These are phyloP conservation scores for Protobothrops flavoviridis DNA, from an alignment of 2,113 vertebrate species.

Conservation along the genomic window DNA sequence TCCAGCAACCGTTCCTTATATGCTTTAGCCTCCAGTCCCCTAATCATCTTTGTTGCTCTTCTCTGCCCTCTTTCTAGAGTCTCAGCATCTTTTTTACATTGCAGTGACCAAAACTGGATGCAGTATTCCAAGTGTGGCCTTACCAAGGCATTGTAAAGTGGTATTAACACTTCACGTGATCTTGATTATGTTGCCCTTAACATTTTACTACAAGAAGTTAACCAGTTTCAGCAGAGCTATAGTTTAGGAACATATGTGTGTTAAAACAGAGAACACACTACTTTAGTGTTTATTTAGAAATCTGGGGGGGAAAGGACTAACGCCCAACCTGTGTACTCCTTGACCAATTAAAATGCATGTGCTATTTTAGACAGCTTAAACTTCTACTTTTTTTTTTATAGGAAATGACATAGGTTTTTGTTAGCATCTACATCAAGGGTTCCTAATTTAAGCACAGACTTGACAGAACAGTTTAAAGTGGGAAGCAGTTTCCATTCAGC, in stretches of 20 bases:
- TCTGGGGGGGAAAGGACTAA: not conserved
- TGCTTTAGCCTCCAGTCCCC: too few relatives aligned
- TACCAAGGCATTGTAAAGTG: too few relatives aligned
- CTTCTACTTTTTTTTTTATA: not conserved
- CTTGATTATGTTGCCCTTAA: not conserved
- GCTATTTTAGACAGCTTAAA: not conserved
- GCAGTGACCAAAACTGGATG: too few relatives aligned
- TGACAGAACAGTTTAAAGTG: not conserved
- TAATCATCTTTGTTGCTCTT: too few relatives aligned
- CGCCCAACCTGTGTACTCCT: too few relatives aligned
- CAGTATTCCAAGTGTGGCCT: too few relatives aligned
- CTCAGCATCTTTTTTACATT: too few relatives aligned
- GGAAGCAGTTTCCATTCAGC: constrained; percentile 5
- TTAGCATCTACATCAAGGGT: not conserved
- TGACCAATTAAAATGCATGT: not conserved
- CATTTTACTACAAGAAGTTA: constrained; percentile 9
- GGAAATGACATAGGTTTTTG: not conserved
- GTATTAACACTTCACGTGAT: too few relatives aligned
- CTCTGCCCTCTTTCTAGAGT: too few relatives aligned
- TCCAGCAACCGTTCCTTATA: too few relatives aligned
- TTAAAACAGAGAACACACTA: not conserved
- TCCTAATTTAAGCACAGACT: constrained; percentile 3
- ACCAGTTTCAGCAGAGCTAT: constrained; percentile 30
- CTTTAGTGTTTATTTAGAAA: constrained; percentile 39
- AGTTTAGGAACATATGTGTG: not conserved